Conservation (phyloP, 64 coral and sea anemone species). For the Dendrophyllia cribrosa region DNA sequence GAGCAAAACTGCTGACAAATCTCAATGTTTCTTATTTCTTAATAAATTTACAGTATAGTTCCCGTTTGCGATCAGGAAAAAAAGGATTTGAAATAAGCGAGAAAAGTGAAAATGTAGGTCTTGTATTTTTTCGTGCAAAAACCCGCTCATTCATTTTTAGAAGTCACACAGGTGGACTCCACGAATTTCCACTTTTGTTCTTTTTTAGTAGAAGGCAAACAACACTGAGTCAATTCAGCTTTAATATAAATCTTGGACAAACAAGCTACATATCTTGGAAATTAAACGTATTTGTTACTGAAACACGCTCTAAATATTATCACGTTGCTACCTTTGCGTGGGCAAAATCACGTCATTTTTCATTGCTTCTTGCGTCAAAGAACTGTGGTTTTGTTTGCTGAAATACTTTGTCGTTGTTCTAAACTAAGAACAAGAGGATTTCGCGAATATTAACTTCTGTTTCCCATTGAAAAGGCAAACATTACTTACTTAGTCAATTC, state of each 20-base stretch:
- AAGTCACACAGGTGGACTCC: not conserved
- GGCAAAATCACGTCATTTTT: not conserved
- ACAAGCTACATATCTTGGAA: not conserved
- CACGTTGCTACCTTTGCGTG: not conserved
- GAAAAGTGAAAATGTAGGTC: no score
- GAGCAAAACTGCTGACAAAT: no score
- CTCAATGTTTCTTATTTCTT: no score
- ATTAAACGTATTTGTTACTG: not conserved
- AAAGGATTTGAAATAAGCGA: no score
- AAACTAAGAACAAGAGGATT: constrained; percentile 17
- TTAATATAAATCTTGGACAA: not conserved
- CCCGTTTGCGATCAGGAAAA: no score
- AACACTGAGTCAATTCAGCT: not conserved
- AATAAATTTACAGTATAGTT: no score
- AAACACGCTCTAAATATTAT: not conserved
- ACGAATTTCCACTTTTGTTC: not conserved
- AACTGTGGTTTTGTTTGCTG: constrained; percentile 19
- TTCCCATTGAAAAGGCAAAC: constrained; percentile 3
- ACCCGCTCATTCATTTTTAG: no score
- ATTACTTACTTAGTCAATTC: not conserved
- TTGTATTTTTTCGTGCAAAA: no score
- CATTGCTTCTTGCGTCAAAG: not conserved
- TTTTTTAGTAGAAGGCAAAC: not conserved
- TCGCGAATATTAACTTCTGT: not conserved
- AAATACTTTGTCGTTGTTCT: not conserved